These are phyloP conservation scores for Coluber constrictor DNA, from an alignment of 2,797 vertebrate genomes.

Conservation along the genomic window DNA sequence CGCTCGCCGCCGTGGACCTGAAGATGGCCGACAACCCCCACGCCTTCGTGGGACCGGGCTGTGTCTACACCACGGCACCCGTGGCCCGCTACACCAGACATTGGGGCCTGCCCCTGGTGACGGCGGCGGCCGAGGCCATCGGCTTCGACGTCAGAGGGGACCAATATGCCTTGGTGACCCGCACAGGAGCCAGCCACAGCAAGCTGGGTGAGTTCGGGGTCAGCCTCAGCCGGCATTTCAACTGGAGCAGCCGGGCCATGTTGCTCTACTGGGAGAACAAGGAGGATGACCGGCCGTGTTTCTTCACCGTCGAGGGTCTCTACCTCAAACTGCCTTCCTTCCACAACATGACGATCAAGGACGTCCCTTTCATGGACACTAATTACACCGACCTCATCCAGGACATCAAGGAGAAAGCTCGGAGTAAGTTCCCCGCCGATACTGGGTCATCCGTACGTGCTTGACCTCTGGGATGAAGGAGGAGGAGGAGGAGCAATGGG, in stretches of 20 bases:
- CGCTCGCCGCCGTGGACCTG: slow-evolving; percentile 85
- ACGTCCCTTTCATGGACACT: slow-evolving; percentile 73
- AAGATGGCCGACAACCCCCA: slow-evolving; percentile 77
- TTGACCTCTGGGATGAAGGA: no score
- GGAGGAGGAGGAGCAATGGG: neutral
- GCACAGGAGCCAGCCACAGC: slow-evolving; percentile 85
- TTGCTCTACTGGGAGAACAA: slow-evolving; percentile 82
- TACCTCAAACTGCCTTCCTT: slow-evolving; percentile 69
- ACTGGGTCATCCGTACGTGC: no score
- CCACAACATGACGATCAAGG: slow-evolving; percentile 75
- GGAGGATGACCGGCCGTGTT: slow-evolving; percentile 80
- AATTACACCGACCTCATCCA: slow-evolving; percentile 79
- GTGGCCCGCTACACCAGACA: slow-evolving; percentile 86
- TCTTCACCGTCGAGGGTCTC: slow-evolving; percentile 85
- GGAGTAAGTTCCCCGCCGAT: slow-evolving; percentile 71
- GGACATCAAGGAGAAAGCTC: slow-evolving; percentile 74
- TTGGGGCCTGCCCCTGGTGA: slow-evolving; percentile 88
- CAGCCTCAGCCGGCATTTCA: slow-evolving; percentile 79
- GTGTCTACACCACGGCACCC: slow-evolving; percentile 84
- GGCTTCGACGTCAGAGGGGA: slow-evolving; percentile 73
- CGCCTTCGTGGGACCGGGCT: slow-evolving; percentile 88
- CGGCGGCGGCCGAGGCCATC: slow-evolving; percentile 82
- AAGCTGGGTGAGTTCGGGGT: slow-evolving; percentile 85
- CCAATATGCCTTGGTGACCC: slow-evolving; percentile 79
- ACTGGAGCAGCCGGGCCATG: slow-evolving; percentile 79